Evolutionary conservation across 2,113 vertebrate species (phyloP).

Genomic region (Perca schrenkii): DNA sequence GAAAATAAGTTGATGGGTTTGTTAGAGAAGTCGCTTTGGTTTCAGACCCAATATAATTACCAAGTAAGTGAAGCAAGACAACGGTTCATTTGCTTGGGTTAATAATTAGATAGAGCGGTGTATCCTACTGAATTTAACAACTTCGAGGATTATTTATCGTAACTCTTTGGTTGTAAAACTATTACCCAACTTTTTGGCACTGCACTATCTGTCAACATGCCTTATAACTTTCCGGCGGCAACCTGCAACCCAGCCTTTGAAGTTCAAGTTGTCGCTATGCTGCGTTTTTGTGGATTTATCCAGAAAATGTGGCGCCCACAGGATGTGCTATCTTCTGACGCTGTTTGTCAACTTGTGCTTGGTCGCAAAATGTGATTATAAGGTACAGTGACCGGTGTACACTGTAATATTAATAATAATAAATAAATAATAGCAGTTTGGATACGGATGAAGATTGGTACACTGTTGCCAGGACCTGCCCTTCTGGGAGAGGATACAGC

Average conservation of each 20-base stretch:
- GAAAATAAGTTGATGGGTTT: slow-evolving; percentile 31
- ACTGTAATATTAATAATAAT: slow-evolving; percentile 3
- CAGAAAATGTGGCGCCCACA: slow-evolving; percentile 41
- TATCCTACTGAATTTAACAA: background rate
- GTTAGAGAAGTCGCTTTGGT: slow-evolving; percentile 49
- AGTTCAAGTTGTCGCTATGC: slow-evolving; percentile 49
- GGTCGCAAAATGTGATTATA: slow-evolving; percentile 28
- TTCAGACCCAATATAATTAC: slow-evolving; percentile 35
- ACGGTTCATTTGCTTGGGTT: slow-evolving; percentile 42
- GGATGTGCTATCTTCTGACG: slow-evolving; percentile 36
- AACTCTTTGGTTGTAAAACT: slow-evolving; percentile 42
- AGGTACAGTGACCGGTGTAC: slow-evolving; percentile 26
- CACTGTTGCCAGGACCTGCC: slow-evolving; percentile 48
- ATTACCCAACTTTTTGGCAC: slow-evolving; percentile 52
- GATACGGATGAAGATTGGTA: slow-evolving; percentile 39
- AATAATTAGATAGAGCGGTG: slow-evolving; percentile 57
- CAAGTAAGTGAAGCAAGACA: slow-evolving; percentile 33
- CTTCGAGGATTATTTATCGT: slow-evolving; percentile 48
- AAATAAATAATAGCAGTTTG: background rate
- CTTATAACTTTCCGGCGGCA: slow-evolving; percentile 58
- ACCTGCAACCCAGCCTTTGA: slow-evolving; percentile 72
- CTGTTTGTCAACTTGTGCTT: slow-evolving; percentile 34
- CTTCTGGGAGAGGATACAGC: slow-evolving; percentile 38
- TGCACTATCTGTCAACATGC: slow-evolving; percentile 57
- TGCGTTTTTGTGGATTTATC: slow-evolving; percentile 56